These are phyloP conservation scores for Drosophila sulfurigaster DNA, from an alignment of 1,140 invertebrate species.

Conservation along the genomic window DNA sequence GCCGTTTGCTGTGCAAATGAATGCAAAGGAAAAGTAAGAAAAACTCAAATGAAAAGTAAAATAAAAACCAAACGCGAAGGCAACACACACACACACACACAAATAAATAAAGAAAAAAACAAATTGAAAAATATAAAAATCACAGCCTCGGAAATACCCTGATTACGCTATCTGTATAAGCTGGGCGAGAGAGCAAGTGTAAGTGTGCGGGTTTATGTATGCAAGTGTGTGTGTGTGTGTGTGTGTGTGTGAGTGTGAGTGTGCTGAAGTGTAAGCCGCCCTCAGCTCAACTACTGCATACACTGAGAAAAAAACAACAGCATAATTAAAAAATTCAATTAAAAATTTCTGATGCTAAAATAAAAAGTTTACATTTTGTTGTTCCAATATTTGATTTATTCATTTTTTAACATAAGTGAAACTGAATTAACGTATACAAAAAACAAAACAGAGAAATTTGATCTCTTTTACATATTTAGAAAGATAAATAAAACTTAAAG, in stretches of 20 bases:
- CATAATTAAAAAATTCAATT: too few species aligned
- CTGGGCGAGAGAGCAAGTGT: conserved; percentile 19
- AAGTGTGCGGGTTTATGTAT: conserved; percentile 13
- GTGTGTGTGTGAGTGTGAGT: conserved; percentile 36
- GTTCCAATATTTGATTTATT: too few species aligned
- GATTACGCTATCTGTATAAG: conserved; percentile 78
- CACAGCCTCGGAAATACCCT: conserved; percentile 82
- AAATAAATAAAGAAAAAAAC: conserved; percentile 43
- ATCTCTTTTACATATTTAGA: too few species aligned
- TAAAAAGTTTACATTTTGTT: too few species aligned
- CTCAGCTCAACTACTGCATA: conserved; percentile 26
- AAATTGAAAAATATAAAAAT: conserved; percentile 83
- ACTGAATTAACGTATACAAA: too few species aligned
- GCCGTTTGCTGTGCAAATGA: conserved; percentile 56
- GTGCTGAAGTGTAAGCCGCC: conserved; percentile 58
- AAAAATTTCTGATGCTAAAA: too few species aligned
- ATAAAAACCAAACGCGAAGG: conserved; percentile 36
- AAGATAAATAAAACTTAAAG: too few species aligned
- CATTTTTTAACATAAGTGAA: too few species aligned
- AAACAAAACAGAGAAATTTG: too few species aligned
- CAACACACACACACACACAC: conserved; percentile 7
- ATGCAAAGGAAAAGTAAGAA: conserved; percentile 56
- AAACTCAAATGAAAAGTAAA: conserved; percentile 38
- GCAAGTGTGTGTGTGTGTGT: conserved; percentile 45
- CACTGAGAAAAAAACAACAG: background rate